phyloP scores from a whole-genome alignment of 2,797 vertebrate genomes.

The Pantherophis vulpinus region DNA sequence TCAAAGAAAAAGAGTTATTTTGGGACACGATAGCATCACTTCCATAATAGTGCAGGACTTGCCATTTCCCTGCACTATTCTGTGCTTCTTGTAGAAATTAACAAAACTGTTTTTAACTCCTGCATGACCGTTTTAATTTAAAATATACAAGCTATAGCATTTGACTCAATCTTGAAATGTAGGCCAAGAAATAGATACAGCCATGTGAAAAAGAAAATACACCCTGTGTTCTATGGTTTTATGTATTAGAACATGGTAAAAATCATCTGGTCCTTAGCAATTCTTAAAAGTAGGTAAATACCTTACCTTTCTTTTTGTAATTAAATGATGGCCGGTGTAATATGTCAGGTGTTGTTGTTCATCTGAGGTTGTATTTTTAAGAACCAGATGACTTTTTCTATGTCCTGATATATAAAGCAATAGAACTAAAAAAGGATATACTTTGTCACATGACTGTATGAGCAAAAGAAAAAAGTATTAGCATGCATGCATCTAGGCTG shows the following conservation, averaged over 20 bases:
- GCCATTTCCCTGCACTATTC: not conserved
- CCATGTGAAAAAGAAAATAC: no score
- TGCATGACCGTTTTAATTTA: slow-evolving; percentile 30
- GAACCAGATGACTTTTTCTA: not conserved
- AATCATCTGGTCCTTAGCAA: no score
- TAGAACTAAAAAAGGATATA: not conserved
- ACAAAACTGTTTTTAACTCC: slow-evolving; percentile 1
- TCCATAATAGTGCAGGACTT: not conserved
- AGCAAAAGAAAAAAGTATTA: not conserved
- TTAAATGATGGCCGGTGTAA: no score
- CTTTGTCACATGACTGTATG: not conserved
- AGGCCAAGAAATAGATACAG: slow-evolving; percentile 6
- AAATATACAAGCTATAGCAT: slow-evolving; percentile 22
- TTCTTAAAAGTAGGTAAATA: no score
- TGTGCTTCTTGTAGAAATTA: slow-evolving; percentile 9
- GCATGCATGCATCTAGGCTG: slow-evolving; percentile 13
- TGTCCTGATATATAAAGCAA: not conserved
- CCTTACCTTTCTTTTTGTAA: no score
- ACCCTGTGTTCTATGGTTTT: no score
- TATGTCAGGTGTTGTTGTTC: no score
- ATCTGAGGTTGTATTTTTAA: no score
- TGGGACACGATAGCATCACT: not conserved
- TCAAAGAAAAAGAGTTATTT: not conserved
- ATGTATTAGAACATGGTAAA: no score
- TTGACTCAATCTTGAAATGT: slow-evolving; percentile 5